Evolutionary conservation across 1,140 invertebrate genomes (phyloP).

Genomic region (Rhagoletis pomonella): DNA sequence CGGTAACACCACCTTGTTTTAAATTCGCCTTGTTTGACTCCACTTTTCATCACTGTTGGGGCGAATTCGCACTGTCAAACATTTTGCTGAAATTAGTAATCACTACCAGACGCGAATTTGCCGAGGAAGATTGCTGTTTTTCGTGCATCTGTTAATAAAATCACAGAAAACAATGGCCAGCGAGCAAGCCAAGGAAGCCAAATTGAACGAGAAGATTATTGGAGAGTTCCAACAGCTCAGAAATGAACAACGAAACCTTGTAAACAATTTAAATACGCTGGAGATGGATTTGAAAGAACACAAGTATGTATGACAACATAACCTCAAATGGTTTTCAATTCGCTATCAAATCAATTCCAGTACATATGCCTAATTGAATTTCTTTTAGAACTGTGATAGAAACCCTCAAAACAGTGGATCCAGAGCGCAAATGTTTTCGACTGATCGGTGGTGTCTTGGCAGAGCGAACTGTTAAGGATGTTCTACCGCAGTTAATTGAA

Average conservation of each 20-base stretch:
- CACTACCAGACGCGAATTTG: slow-evolving; percentile 22
- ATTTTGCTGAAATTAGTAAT: slow-evolving; percentile 24
- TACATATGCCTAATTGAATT: slow-evolving; percentile 15
- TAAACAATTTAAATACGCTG: slow-evolving; percentile 91
- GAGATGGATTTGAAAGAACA: slow-evolving; percentile 96
- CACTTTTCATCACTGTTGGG: background rate
- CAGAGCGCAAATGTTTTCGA: slow-evolving; percentile 91
- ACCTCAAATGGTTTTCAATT: slow-evolving; percentile 55
- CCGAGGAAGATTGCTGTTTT: slow-evolving; percentile 50
- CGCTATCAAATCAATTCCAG: background rate
- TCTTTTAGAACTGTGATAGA: slow-evolving; percentile 92
- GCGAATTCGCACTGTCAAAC: slow-evolving; percentile 32
- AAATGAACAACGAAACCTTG: slow-evolving; percentile 89
- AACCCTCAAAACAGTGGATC: slow-evolving; percentile 90
- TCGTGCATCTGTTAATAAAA: slow-evolving; percentile 55
- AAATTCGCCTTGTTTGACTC: no score
- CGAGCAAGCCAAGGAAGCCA: slow-evolving; percentile 68
- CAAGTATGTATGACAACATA: slow-evolving; percentile 81
- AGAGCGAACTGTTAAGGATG: slow-evolving; percentile 93
- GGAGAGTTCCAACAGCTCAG: slow-evolving; percentile 89
- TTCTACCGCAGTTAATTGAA: slow-evolving; percentile 87
- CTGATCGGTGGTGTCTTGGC: slow-evolving; percentile 95
- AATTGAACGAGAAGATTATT: slow-evolving; percentile 86
- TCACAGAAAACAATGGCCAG: slow-evolving; percentile 70
- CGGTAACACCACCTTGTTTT: no score